These are phyloP conservation scores for Cydia fagiglandana DNA, from an alignment of 1,140 invertebrate species.

Conservation along the genomic window DNA sequence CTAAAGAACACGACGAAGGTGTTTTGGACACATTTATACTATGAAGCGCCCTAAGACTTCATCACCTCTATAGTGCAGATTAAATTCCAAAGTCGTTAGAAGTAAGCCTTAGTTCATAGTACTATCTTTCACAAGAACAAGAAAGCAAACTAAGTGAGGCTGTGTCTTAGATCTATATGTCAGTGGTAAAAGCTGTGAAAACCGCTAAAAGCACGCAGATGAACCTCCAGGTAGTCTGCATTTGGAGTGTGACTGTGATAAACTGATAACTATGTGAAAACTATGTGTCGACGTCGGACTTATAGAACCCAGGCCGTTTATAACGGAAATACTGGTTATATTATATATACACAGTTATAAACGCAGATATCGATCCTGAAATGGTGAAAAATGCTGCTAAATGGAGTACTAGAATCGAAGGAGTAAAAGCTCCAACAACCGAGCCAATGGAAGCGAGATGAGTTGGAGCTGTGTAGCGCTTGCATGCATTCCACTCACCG, in stretches of 20 bases:
- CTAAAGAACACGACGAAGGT: background rate
- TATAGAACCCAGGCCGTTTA: background rate
- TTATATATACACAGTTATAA: background rate
- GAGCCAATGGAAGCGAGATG: slow-evolving; percentile 29
- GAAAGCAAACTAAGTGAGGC: slow-evolving; percentile 22
- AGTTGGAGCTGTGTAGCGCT: slow-evolving; percentile 49
- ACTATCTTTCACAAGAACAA: background rate
- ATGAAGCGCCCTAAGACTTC: background rate
- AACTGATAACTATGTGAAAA: slow-evolving; percentile 39
- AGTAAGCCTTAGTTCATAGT: background rate
- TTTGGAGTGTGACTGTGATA: slow-evolving; percentile 54
- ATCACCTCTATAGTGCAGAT: background rate
- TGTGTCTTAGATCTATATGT: slow-evolving; percentile 34
- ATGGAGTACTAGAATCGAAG: background rate
- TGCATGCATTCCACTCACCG: slow-evolving; percentile 86
- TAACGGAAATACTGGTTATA: background rate
- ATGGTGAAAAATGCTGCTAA: background rate
- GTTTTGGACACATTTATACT: background rate
- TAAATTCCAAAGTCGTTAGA: background rate
- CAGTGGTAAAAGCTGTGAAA: slow-evolving; percentile 48
- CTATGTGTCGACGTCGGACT: slow-evolving; percentile 17
- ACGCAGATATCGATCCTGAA: background rate
- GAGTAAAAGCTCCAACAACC: slow-evolving; percentile 21
- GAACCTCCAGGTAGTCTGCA: slow-evolving; percentile 60
- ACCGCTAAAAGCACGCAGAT: slow-evolving; percentile 50